Base-by-base conservation (phyloP, 2,797 vertebrate genomes). In the Macropodus opercularis region DNA sequence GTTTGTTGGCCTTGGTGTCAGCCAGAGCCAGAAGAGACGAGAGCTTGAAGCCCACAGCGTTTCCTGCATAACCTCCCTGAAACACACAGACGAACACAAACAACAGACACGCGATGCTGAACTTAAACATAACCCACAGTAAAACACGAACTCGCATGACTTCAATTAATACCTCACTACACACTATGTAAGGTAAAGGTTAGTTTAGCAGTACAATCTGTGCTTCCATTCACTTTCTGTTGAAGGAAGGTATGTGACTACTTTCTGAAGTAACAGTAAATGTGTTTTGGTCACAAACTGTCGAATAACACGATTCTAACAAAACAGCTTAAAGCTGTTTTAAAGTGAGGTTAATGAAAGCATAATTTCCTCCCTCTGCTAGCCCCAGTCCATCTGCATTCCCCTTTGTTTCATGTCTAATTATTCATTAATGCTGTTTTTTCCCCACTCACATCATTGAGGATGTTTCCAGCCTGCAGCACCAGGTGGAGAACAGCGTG, bases 1-100 rank as follows among this genome's bases (percentile, higher is more conserved):
- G 96, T 68, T 93, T 97, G 88, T 98, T 98, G 71, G 96, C 94
- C 84, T 95, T 98, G 13, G 95, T 98, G 82, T 98, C 95, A 1
- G 95, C 94, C 77, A 98, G 87, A 75, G 95, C 94, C 63, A 96
- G 94, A 68, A 98, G 92, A 4, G 96, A 98, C 0, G 96, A 96
- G 63, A 98, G 88, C 67, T 95, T 96, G 91, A 98, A 98, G 44
- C 95, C 96, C 51, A 95, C 94, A 0, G 95, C 96, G 18, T 96
- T 95, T 72, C 95, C 96, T 43, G 94, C 94, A 63, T 93, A 95
- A 8, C 95, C 94, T 77, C 95, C 96, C 96, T 98, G 80, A 1
- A 63, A 77, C 41, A 56, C 34, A 58, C 13, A 53, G 18, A 47
- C 40, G 5, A 5, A 29, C 10, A 3, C 8, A 29, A n/a, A n/a